Base-by-base conservation (phyloP, 2,113 vertebrate genomes). In the Eudyptes chrysolophus region DNA sequence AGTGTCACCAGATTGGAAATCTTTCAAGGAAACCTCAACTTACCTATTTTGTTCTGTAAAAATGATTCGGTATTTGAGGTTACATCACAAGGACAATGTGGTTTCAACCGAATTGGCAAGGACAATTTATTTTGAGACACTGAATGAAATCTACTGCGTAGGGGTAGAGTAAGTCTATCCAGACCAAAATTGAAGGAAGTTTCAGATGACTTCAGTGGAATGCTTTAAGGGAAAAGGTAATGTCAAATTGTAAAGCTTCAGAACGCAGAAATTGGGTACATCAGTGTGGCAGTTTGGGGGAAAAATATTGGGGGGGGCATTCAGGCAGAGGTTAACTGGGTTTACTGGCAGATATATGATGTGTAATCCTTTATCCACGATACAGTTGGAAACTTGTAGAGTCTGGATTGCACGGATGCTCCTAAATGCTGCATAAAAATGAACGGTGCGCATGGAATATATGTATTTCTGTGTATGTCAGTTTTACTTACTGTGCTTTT, bases 401-500 rank as follows among this genome's bases (percentile, higher is more conserved):
- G 32, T n/a, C 38, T 77, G 62, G 12, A 20, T 85, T 32, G 26
- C 42, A 34, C 4, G 5, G 18, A 5, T 19, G 25, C 24, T 70
- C 38, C 27, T 34, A 40, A 80, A n/a, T n/a, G n/a, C 36, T 89
- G 52, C 51, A 42, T 18, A 4, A 38, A 70, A 74, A 46, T 20
- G 16, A 58, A 14, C 3, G 1, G 13, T 80, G 26, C 1, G 1
- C 18, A 3, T 15, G 49, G 58, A 76, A 13, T 80, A 5, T 1
- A 7, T 42, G 12, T 54, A 6, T 38, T 48, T 46, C 32, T 80
- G 16, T 71, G 42, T 49, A 16, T 61, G 64, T 74, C n/a, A 27
- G 16, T 17, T 20, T n/a, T 25, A 27, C 12, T 2, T 40, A 26
- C 6, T 49, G 18, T 51, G 27, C 15, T 82, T 80, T 68, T 13